Evolutionary conservation across 2,888 invertebrate genomes (phyloP).

Genomic region (Cantharis rufa): DNA sequence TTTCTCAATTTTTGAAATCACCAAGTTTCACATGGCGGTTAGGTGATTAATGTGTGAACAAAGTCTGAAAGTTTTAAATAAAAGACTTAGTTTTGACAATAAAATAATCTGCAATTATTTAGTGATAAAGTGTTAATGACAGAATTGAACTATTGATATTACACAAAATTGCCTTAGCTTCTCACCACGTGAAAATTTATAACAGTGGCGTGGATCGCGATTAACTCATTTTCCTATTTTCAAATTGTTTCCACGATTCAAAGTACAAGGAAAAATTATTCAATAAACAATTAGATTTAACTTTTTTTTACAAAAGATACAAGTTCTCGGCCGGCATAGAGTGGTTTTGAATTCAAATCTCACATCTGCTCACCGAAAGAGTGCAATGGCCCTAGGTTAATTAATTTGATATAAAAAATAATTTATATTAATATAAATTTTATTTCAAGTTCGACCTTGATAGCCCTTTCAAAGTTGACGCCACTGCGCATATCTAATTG

Average conservation of each 20-base stretch:
- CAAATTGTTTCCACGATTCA: background rate
- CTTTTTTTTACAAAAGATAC: no score
- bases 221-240: background rate
- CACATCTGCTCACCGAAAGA: background rate
- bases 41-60: background rate
- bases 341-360: background rate
- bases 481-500: background rate
- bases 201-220: background rate
- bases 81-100: background rate
- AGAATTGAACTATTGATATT: background rate
- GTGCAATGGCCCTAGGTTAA: background rate
- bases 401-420: no score
- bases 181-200: background rate
- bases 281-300: no score
- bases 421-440: background rate
- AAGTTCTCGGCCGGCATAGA: no score
- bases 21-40: background rate
- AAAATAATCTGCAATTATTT: background rate
- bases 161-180: background rate
- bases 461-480: background rate
- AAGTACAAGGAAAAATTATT: background rate
- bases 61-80: background rate
- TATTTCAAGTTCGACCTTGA: background rate
- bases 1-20: background rate
- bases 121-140: background rate